Conservation (phyloP, 2,113 vertebrate genomes). For the Halichoerus grypus region DNA sequence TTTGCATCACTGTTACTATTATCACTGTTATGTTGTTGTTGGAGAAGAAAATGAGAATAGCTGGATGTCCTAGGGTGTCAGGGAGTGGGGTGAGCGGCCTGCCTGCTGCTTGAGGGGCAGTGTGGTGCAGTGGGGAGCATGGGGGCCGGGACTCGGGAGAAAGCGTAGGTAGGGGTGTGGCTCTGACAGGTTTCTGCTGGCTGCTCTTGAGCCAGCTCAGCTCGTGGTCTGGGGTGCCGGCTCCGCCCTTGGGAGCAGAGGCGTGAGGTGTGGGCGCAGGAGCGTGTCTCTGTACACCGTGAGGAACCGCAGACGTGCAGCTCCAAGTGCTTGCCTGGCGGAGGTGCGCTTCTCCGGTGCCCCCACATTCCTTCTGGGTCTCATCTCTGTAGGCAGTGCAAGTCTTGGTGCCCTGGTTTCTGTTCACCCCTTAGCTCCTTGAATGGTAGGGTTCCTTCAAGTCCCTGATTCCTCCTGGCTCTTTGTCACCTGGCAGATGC, state of each 20-base stretch:
- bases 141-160: background rate
- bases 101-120: slow-evolving; percentile 45
- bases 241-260: background rate
- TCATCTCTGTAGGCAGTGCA: background rate
- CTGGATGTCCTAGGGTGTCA: background rate
- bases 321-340: accelerated
- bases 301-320: background rate
- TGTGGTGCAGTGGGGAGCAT: slow-evolving; percentile 45
- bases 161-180: background rate
- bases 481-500: background rate
- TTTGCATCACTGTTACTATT: background rate
- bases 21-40: background rate
- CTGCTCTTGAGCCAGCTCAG: background rate
- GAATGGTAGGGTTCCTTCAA: background rate
- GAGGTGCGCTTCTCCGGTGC: background rate
- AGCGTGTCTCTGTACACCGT: accelerated
- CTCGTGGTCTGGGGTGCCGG: background rate
- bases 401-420: background rate
- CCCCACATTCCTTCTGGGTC: background rate
- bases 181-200: slow-evolving; percentile 21
- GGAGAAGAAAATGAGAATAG: background rate
- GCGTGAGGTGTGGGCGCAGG: background rate
- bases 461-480: background rate
- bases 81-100: background rate
- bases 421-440: background rate